Base-by-base conservation (phyloP, 1,140 invertebrate species). In the Metaphire vulgaris region DNA sequence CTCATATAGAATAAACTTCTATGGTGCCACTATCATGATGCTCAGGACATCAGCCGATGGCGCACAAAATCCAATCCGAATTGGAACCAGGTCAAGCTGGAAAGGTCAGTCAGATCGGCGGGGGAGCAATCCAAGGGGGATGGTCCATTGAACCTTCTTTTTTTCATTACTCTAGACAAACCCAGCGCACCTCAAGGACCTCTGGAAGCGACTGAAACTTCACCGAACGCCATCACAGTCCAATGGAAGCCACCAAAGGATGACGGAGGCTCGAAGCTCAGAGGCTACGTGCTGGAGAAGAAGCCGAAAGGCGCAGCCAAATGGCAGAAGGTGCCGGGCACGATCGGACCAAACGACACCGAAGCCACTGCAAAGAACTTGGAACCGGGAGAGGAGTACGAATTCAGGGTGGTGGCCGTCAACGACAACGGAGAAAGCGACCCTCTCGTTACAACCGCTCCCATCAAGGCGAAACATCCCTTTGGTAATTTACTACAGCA, bases 351-450 rank as follows among this genome's bases (percentile, higher is more conserved):
- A 28, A 82, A 78, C 79, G 81, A 80, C 76, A 81, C 73, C 82
- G 85, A 77, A 90, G 92, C 67, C 95, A 93, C 84, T 93, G 95
- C 76, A 28, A 90, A 95, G 69, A 98, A 98, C 85, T 87, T 99
- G 33, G 91, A 90, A 1, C 91, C 97, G 29, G 95, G 95, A 56
- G 90, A 90, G 78, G 91, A 94, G 41, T 99, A 99, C 84, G 96
- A 99, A 80, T 99, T 99, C 90, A 90, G 96, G 76, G 96, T 99
- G 1, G 92, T 95, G 89, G 97, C 97, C 74, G 97, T 99, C 86
- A 99, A 99, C 87, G 91, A 95, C 82, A 96, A 97, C 82, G 97
- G 97, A 66, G 91, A 92, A 75, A 97, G 95, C 32, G 96, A 99
- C 79, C 94, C 96, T 6, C 92, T 92, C 14, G 90, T 89, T 41